Conservation (phyloP, 1,140 invertebrate species). For the Hyles euphorbiae region DNA sequence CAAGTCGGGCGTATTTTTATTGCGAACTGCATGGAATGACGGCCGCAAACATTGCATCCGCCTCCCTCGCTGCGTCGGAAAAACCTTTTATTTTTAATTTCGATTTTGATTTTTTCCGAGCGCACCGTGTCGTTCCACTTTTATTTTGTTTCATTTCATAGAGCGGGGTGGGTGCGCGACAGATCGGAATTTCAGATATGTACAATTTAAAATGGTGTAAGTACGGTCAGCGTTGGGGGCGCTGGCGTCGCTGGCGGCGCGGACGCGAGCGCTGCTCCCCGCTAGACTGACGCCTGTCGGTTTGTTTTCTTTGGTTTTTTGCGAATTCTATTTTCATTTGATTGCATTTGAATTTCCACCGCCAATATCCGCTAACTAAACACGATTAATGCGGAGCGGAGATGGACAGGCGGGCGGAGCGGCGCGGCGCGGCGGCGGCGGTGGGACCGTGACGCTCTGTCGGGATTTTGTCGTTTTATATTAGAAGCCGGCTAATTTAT, state of each 20-base stretch:
- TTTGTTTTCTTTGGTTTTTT: constrained; percentile 73
- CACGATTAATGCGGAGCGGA: constrained; percentile 75
- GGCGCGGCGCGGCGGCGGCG: constrained; percentile 30
- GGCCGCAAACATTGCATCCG: constrained; percentile 71
- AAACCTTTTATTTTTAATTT: constrained; percentile 74
- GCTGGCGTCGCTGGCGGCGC: constrained; percentile 31
- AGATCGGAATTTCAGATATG: constrained; percentile 75
- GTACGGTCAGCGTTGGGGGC: constrained; percentile 65
- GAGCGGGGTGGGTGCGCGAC: constrained; percentile 71
- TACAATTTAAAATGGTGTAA: constrained; percentile 76
- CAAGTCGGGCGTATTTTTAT: constrained; percentile 67
- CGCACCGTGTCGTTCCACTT: constrained; percentile 64
- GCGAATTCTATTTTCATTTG: constrained; percentile 75
- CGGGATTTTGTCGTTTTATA: constrained; percentile 69
- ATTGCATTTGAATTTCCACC: constrained; percentile 77
- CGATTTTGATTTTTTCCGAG: constrained; percentile 73
- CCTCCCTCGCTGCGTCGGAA: constrained; percentile 55
- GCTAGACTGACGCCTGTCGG: constrained; percentile 73
- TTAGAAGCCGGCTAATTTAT: constrained; percentile 69
- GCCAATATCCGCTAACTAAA: constrained; percentile 77
- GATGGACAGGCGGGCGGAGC: constrained; percentile 55
- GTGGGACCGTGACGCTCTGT: constrained; percentile 45
- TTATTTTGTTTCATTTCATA: constrained; percentile 76
- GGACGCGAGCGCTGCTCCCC: constrained; percentile 43
- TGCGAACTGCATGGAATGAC: constrained; percentile 70